phyloP scores from a whole-genome alignment of 2,888 invertebrate species.

The Agriopis leucophaearia region DNA sequence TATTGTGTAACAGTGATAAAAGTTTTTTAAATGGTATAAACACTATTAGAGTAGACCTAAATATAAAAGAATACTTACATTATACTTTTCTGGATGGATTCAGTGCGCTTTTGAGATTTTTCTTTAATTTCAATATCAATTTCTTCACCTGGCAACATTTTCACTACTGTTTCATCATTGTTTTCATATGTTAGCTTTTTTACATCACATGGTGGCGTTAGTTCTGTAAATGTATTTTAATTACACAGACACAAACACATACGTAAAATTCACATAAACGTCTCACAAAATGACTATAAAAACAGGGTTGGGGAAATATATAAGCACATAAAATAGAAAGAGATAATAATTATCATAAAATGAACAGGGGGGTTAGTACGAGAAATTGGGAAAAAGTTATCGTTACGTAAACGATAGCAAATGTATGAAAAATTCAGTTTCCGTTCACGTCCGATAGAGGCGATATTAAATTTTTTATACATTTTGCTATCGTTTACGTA shows the following conservation, averaged over 20 bases:
- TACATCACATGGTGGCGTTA: conserved; percentile 58
- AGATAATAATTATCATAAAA: not conserved
- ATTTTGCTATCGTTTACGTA: too few relatives aligned
- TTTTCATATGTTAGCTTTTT: conserved; percentile 60
- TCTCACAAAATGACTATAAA: conserved; percentile 10
- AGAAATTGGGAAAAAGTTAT: too few relatives aligned
- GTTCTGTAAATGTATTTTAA: conserved; percentile 52
- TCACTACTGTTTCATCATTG: conserved; percentile 70
- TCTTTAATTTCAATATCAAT: conserved; percentile 59
- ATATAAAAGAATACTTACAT: conserved; percentile 65
- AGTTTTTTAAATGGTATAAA: too few relatives aligned
- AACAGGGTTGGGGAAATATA: not conserved
- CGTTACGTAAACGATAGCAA: too few relatives aligned
- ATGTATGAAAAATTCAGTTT: too few relatives aligned
- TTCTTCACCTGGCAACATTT: conserved; percentile 76
- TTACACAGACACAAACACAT: conserved; percentile 26
- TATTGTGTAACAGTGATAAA: too few relatives aligned
- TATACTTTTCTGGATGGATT: conserved; percentile 76
- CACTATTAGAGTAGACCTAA: not conserved
- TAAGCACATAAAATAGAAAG: conserved; percentile 1
- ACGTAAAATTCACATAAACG: conserved; percentile 11
- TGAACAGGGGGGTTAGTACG: too few relatives aligned
- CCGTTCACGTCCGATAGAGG: too few relatives aligned
- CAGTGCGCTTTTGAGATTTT: conserved; percentile 55
- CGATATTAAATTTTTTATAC: too few relatives aligned